phyloP scores from a whole-genome alignment of 2,888 invertebrate species.

The Melinaea menophilus region DNA sequence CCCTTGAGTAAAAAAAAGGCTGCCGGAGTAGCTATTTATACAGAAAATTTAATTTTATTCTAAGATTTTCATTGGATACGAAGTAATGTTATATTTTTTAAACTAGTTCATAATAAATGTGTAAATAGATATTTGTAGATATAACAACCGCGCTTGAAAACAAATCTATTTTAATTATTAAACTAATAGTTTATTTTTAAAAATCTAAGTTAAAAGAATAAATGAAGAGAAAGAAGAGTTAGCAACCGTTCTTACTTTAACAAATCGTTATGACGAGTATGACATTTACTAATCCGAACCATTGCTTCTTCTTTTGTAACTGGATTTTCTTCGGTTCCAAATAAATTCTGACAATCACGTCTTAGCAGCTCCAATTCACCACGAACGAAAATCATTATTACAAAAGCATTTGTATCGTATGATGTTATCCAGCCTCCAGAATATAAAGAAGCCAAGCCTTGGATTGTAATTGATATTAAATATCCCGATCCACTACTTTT shows the following conservation, averaged over 20 bases:
- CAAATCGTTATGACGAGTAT: constrained; percentile 53
- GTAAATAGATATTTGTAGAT: no score
- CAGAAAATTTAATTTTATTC: no score
- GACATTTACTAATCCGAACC: constrained; percentile 48
- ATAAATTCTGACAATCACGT: constrained; percentile 50
- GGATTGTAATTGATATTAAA: constrained; percentile 45
- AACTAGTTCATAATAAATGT: no score
- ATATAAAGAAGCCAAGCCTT: constrained; percentile 52
- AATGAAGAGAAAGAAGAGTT: no score
- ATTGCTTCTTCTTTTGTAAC: constrained; percentile 34
- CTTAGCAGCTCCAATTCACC: constrained; percentile 54
- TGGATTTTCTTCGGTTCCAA: constrained; percentile 38
- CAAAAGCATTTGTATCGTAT: constrained; percentile 59
- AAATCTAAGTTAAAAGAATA: no score
- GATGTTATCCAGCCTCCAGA: constrained; percentile 62
- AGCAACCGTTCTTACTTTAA: constrained; percentile 49
- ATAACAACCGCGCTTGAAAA: no score
- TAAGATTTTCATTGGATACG: no score
- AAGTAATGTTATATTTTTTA: no score
- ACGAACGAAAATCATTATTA: constrained; percentile 62
- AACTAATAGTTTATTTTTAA: no score
- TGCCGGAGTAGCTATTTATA: no score
- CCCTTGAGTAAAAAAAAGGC: no score
- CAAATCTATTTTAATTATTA: no score
- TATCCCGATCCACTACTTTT: constrained; percentile 50